Evolutionary conservation across 2,797 vertebrate genomes (phyloP).

Genomic region (Acanthiza pusilla): DNA sequence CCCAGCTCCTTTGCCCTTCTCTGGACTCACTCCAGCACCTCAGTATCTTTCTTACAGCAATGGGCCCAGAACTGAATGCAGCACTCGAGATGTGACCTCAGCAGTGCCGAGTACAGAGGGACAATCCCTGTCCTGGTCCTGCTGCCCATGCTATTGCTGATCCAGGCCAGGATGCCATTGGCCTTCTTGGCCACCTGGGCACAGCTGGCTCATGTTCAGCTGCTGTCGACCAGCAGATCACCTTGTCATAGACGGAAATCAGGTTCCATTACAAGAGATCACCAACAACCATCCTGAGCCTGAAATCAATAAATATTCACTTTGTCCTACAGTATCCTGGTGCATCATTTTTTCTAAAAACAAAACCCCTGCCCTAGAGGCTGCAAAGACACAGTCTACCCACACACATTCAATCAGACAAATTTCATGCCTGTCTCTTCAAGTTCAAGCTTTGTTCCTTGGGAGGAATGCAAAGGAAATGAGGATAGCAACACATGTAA

Average conservation of each 20-base stretch:
- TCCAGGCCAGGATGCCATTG: neutral
- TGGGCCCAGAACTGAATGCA: neutral
- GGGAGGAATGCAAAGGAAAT: neutral
- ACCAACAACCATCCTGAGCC: neutral
- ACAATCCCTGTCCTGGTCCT: neutral
- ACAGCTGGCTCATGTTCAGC: neutral
- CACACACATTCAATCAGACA: neutral
- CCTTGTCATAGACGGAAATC: neutral
- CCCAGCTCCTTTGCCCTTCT: neutral
- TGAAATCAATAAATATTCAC: neutral
- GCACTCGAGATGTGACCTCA: neutral
- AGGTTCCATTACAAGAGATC: neutral
- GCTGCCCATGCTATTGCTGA: neutral
- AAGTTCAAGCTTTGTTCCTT: neutral
- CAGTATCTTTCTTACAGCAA: neutral
- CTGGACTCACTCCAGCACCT: neutral
- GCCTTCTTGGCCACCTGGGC: neutral
- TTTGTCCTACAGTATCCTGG: neutral
- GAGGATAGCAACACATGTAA: neutral
- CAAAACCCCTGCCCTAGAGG: neutral
- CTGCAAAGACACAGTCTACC: rapidly evolving
- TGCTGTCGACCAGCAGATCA: neutral
- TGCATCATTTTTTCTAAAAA: neutral
- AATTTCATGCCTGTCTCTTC: neutral
- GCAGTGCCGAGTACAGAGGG: neutral